Evolutionary conservation across 1,140 invertebrate species (phyloP).

Genomic region (Atta colombica): DNA sequence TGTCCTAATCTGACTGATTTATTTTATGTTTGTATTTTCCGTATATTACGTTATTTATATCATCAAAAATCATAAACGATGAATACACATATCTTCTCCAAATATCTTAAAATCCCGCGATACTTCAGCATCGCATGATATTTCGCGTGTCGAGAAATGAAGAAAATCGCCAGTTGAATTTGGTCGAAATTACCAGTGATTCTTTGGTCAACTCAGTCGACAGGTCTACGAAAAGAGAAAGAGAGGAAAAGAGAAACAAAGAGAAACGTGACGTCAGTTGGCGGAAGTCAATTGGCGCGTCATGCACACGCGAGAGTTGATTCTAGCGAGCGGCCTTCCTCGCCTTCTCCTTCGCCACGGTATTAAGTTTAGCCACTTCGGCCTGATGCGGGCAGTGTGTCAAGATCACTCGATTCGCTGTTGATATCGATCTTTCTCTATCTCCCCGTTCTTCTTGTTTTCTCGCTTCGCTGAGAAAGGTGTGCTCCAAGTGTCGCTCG

Average conservation of each 20-base stretch:
- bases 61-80: conserved; percentile 25
- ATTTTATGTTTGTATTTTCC: neutral
- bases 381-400: conserved; percentile 78
- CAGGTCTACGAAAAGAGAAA: neutral
- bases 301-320: conserved; percentile 35
- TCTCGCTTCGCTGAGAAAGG: conserved; percentile 16
- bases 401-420: conserved; percentile 79
- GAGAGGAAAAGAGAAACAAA: neutral
- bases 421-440: conserved; percentile 59
- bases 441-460: conserved; percentile 33
- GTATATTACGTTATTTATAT: neutral
- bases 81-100: neutral
- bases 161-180: neutral
- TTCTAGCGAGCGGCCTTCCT: conserved; percentile 33
- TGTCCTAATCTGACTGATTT: neutral
- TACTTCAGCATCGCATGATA: neutral
- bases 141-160: neutral
- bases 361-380: conserved; percentile 78
- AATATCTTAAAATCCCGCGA: neutral
- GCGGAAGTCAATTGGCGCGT: conserved; percentile 66
- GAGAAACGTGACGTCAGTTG: conserved; percentile 56
- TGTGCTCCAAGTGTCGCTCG: conserved; percentile 49
- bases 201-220: neutral
- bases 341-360: conserved; percentile 56
- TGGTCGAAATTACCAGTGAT: conserved; percentile 37